phyloP scores from a whole-genome alignment of 2,797 vertebrate genomes.

The Buceros bicornis region DNA sequence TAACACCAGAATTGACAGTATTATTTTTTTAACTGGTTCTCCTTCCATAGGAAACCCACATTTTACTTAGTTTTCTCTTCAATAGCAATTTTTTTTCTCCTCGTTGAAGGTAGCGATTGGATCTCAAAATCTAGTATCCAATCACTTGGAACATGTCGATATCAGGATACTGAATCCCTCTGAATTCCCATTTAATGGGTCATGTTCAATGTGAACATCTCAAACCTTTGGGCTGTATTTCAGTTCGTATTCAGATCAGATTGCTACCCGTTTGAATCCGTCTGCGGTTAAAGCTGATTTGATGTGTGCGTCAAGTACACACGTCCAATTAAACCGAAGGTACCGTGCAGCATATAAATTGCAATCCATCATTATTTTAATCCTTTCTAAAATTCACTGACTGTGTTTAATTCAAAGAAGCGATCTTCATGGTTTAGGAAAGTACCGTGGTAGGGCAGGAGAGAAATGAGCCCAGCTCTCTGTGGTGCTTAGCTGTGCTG shows the following conservation, averaged over 20 bases:
- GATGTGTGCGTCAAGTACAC: constrained; percentile 24
- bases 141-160: background rate
- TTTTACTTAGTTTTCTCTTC: background rate
- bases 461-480: background rate
- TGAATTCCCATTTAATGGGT: background rate
- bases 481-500: background rate
- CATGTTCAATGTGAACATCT: background rate
- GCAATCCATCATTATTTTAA: background rate
- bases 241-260: constrained; percentile 18
- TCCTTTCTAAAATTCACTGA: background rate
- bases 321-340: constrained; percentile 37
- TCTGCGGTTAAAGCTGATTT: constrained; percentile 21
- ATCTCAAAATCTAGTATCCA: background rate
- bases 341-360: constrained; percentile 2
- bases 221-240: background rate
- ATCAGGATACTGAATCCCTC: background rate
- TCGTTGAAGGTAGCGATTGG: background rate
- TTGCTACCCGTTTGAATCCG: background rate
- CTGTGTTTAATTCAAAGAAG: background rate
- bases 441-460: background rate
- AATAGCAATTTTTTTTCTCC: background rate
- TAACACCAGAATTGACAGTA: background rate
- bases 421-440: background rate
- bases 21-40: background rate
- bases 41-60: background rate